Conservation (phyloP, 2,113 vertebrate genomes). For the Sphaerodactylus townsendi region DNA sequence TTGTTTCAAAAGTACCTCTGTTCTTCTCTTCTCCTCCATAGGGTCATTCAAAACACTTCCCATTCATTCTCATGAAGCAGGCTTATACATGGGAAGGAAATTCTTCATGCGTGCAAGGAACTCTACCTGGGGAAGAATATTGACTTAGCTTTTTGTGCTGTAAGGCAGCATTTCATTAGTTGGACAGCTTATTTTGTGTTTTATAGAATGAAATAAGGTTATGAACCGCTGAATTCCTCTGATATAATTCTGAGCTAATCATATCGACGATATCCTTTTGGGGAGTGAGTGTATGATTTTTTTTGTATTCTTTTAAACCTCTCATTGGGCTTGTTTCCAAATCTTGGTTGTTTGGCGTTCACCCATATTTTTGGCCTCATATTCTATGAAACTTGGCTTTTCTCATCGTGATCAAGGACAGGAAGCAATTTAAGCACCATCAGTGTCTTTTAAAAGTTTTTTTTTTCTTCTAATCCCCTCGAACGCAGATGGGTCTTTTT, state of each 20-base stretch:
- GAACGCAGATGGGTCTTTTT: not conserved
- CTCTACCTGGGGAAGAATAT: too few species aligned
- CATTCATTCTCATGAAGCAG: not conserved
- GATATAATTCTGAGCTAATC: not conserved
- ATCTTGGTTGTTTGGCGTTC: slow-evolving; percentile 17
- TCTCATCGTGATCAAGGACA: slow-evolving; percentile 1
- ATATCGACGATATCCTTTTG: not conserved
- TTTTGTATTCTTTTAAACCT: not conserved
- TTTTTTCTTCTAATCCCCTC: not conserved
- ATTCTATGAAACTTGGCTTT: not conserved
- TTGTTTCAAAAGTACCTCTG: too few species aligned
- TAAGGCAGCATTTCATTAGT: not conserved
- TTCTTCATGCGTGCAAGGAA: too few species aligned
- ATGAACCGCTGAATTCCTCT: not conserved
- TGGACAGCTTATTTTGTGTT: not conserved
- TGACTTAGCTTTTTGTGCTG: not conserved
- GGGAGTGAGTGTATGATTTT: not conserved
- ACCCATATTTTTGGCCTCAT: not conserved
- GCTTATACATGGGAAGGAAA: not conserved
- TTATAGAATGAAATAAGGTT: not conserved
- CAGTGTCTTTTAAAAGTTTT: not conserved
- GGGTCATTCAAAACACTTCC: not conserved
- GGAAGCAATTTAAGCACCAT: slow-evolving; percentile 22
- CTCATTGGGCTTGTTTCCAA: not conserved
- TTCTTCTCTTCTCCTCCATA: too few species aligned